Evolutionary conservation across 1,140 invertebrate genomes (phyloP), one percentile per base, ranked within the genome.

Genomic region (Drosophila rhopaloa): DNA sequence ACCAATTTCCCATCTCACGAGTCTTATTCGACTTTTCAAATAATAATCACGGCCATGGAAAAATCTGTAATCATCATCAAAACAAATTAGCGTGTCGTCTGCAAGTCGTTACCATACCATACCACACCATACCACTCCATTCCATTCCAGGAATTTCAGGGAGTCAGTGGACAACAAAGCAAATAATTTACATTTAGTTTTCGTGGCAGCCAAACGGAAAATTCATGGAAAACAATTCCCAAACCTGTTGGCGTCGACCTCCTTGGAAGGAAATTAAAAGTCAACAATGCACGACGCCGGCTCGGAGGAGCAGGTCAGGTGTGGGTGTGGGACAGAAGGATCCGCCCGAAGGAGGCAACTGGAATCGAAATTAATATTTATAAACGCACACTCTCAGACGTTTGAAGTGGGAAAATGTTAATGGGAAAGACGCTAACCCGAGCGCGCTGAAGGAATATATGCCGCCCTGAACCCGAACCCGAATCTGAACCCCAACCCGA

Each of bases 361-460:
- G 29, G 79, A 71, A 74, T 83, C 79, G 48, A 88, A 88, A 88
- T 88, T 83, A 88, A 88, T 88, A 88, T 88, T 88, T 83, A 88
- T 89, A 89, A 86, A 88, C 73, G 80, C 81, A 59, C 60, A 61
- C 80, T 53, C 67, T 44, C 48, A 55, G 47, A 73, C 59, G 53
- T 58, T 47, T 47, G 51, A 56, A 72, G 41, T 57, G 59, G 40
- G 58, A 59, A 60, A 68, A 75, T 79, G 71, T 67, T 58, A 71
- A 71, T 71, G 68, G 65, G 43, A 5, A 48, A 71, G 66, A 70
- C 63, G 43, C 65, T 35, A 70, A 41, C 67, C 65, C 51, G 51
- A 57, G 48, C 35, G 27, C 43, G 29, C 48, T 48, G 32, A 48
- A 29, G 51, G 51, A 54, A 56, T 55, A 47, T 19, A 46, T 56